Percentiles rank a stretch among this genome's conserved stretches.
These are phyloP conservation scores for Hemibagrus guttatus DNA, from an alignment of 2,797 vertebrate species.

Conservation along the genomic window DNA sequence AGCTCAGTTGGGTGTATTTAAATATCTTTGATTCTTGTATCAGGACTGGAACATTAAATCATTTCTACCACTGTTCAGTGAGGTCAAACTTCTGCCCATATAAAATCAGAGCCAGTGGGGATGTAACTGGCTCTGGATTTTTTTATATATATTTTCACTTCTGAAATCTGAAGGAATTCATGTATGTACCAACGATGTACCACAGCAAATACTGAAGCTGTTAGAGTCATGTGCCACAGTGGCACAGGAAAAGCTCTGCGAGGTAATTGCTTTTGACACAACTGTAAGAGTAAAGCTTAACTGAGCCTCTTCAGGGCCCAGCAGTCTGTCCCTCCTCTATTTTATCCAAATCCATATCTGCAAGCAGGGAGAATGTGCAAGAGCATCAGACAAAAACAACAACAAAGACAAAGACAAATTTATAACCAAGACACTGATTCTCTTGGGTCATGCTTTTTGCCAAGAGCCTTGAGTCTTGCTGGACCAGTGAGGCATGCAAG, in stretches of 20 bases:
- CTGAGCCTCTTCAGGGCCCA: conserved; percentile 59
- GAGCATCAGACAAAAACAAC: conserved; percentile 26
- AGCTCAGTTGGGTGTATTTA: conserved; percentile 27
- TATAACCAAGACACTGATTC: conserved; percentile 49
- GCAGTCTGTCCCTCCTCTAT: conserved; percentile 35
- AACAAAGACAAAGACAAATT: conserved; percentile 53
- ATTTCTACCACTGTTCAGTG: conserved; percentile 24
- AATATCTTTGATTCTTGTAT: conserved; percentile 15
- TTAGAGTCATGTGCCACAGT: conserved; percentile 64
- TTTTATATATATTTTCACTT: background rate
- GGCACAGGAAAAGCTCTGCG: conserved; percentile 66
- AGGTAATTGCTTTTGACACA: conserved; percentile 77
- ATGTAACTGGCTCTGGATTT: too few species aligned
- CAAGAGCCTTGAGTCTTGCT: conserved; percentile 43
- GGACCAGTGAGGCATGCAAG: conserved; percentile 46
- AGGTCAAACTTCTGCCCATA: conserved; percentile 2
- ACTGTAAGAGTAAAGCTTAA: conserved; percentile 66
- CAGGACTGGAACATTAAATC: conserved; percentile 9
- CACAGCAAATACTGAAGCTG: conserved; percentile 45
- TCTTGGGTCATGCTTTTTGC: conserved; percentile 40
- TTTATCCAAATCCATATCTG: conserved; percentile 53
- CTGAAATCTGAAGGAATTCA: background rate
- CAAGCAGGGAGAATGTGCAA: conserved; percentile 39
- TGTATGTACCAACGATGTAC: background rate
- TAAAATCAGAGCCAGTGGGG: background rate